Base-by-base conservation (phyloP, 2,888 invertebrate genomes). In the Achlya flavicornis region DNA sequence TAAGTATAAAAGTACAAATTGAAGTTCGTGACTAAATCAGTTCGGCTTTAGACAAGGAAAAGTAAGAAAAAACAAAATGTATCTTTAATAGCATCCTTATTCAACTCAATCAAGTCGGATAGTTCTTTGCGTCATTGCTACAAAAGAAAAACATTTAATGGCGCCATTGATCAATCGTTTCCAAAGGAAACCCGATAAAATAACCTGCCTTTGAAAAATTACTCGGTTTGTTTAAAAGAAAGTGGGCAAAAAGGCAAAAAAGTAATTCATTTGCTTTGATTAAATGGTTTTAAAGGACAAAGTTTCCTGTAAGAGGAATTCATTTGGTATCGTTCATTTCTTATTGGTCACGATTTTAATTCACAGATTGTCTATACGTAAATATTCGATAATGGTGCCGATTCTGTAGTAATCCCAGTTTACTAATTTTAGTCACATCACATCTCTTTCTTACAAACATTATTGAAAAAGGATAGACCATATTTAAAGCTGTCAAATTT, bases 201-300 rank as follows among this genome's bases (percentile, higher is more conserved):
- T 53, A 10, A 53, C 53, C 19, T 53, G 48, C 53, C 53, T 53
- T 53, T 53, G 53, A 53, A 53, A 53, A 53, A 53, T 53, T 53
- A 53, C 53, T 53, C 7, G 10, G 53, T 53, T 19, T n/a, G 10
- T 8, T 53, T 53, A 53, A 53, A 53, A 53, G 16, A 48, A 48
- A 53, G 53, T 53, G 19, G 10, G 19, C 46, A 53, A 53, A 53
- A 53, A 53, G 10, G 19, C 46, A 53, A 53, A 48, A n/a, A 53
- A 53, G 53, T 10, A 19, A 53, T 53, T 53, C 53, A 53, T 53
- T 53, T 14, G 53, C 53, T 53, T 53, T 53, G 16, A 53, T 53
- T 53, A 53, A 53, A 53, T 53, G 53, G 16, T 53, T 53, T 53
- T 53, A 10, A 19, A 53, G 1, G 53, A 53, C 19, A 19, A 53